Base-by-base conservation (phyloP, 1,140 invertebrate genomes). In the Hermatobates lingyangjiaoensis region DNA sequence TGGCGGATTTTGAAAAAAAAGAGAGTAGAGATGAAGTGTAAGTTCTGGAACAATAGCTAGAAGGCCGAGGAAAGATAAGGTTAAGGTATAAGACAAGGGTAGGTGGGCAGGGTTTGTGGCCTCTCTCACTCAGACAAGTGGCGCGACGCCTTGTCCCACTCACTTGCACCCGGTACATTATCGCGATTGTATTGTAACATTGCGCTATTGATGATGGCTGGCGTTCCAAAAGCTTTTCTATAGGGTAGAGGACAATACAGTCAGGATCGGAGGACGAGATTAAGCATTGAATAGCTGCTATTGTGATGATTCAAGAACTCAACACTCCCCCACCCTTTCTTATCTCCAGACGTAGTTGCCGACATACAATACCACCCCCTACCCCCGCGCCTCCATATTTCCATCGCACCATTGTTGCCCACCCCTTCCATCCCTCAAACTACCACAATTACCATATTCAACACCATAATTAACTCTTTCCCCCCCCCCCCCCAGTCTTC, bases 171-270 rank as follows among this genome's bases (percentile, higher is more conserved):
- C 24, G 50, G 51, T 57, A 58, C 56, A 58, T 58, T 58, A 58
- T 58, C 56, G 56, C 56, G 56, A 58, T 58, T 58, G 56, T 58
- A 58, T 58, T 58, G 56, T 58, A 58, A 55, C 56, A 55, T 55
- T 58, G 56, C 54, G 56, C 56, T 58, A 58, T 58, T 58, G 56
- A 58, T 58, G 56, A 58, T 58, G 56, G 51, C 56, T 55, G 52
- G 56, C 54, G 56, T 52, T 58, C 53, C 53, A 55, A 58, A 58
- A 58, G 56, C 56, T 58, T 58, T 58, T 58, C 56, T 58, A 58
- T 58, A 58, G 55, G 48, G 56, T n/a, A 52, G 51, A 27, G 51
- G 56, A 57, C 56, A 57, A 57, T 57, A 52, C 53, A 57, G 56
- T 54, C 56, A 57, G 56, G 56, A 57, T 57, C 56, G 53, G n/a